A percentile compares a stretch with the other conserved stretches of the same genome.
These are phyloP conservation scores for Gastrophryne carolinensis DNA, from an alignment of 2,797 vertebrate species.

Conservation along the genomic window DNA sequence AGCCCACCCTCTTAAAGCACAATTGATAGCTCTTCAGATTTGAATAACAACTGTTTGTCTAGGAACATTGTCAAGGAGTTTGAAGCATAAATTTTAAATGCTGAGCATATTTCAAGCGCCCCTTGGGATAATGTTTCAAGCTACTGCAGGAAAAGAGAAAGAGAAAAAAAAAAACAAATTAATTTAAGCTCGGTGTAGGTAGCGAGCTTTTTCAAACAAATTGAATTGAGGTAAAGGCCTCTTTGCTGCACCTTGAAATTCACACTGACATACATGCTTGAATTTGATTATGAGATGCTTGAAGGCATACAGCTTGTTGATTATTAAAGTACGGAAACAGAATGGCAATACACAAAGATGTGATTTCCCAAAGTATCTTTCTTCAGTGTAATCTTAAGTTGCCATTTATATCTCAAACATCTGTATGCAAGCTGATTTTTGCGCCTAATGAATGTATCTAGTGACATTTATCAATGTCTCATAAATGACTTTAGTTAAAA, in stretches of 20 bases:
- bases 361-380: slow-evolving; percentile 43
- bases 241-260: slow-evolving; percentile 72
- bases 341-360: slow-evolving; percentile 69
- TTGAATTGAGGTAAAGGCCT: slow-evolving; percentile 67
- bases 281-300: slow-evolving; percentile 72
- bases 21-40: slow-evolving; percentile 42
- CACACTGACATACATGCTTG: slow-evolving; percentile 66
- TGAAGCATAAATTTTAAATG: slow-evolving; percentile 41
- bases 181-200: slow-evolving; percentile 54
- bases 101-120: slow-evolving; percentile 47
- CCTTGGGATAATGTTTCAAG: slow-evolving; percentile 47
- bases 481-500: slow-evolving; percentile 12
- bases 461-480: slow-evolving; percentile 17
- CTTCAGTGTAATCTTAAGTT: slow-evolving; percentile 27
- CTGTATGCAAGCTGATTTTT: slow-evolving; percentile 25
- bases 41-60: slow-evolving; percentile 46
- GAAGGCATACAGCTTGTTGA: slow-evolving; percentile 73
- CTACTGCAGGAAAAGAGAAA: slow-evolving; percentile 43
- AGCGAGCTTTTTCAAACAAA: slow-evolving; percentile 59
- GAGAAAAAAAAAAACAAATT: slow-evolving; percentile 51
- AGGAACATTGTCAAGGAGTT: slow-evolving; percentile 40
- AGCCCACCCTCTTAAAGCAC: slow-evolving; percentile 19
- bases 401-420: slow-evolving; percentile 35
- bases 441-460: slow-evolving; percentile 23
- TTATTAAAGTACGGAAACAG: slow-evolving; percentile 68